Evolutionary conservation across 2,888 invertebrate genomes (phyloP).

Genomic region (Sphaerophoria rueppellii): DNA sequence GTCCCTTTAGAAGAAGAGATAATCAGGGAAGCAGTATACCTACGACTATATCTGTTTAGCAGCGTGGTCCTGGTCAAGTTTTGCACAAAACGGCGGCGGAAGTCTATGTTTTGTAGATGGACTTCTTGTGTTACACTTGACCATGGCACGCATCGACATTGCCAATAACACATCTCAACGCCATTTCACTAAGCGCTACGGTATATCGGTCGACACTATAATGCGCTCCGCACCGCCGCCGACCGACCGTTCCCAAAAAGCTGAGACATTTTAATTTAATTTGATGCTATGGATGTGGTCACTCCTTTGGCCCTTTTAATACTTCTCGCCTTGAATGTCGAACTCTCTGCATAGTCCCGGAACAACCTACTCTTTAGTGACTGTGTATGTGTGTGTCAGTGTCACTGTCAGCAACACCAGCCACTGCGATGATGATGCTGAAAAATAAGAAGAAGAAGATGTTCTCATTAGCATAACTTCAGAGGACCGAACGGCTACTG

Average conservation of each 20-base stretch:
- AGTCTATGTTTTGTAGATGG: conserved; percentile 74
- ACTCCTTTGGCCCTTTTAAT: conserved; percentile 72
- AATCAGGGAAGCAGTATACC: conserved; percentile 45
- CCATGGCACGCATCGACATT: conserved; percentile 74
- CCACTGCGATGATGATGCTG: conserved; percentile 7
- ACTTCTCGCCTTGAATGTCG: conserved; percentile 67
- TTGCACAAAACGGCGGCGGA: conserved; percentile 71
- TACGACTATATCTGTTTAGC: conserved; percentile 38
- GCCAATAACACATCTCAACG: conserved; percentile 70
- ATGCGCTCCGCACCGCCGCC: neutral
- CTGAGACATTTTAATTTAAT: conserved; percentile 73
- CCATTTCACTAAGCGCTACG: neutral
- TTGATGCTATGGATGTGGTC: conserved; percentile 69
- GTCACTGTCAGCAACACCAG: conserved; percentile 56
- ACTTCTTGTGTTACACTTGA: conserved; percentile 74
- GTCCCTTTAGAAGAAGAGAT: conserved; percentile 54
- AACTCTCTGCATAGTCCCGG: neutral
- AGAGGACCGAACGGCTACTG: conserved; percentile 60
- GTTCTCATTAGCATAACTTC: conserved; percentile 73
- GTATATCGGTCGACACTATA: neutral
- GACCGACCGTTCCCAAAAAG: conserved; percentile 28
- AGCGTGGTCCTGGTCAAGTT: conserved; percentile 41
- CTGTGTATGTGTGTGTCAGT: conserved; percentile 57
- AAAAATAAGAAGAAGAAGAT: conserved; percentile 57
- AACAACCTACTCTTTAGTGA: neutral